A percentile compares a stretch with the other conserved stretches of the same genome.
phyloP scores from a whole-genome alignment of 2,797 vertebrate species.

The Poeciliopsis presidionis region DNA sequence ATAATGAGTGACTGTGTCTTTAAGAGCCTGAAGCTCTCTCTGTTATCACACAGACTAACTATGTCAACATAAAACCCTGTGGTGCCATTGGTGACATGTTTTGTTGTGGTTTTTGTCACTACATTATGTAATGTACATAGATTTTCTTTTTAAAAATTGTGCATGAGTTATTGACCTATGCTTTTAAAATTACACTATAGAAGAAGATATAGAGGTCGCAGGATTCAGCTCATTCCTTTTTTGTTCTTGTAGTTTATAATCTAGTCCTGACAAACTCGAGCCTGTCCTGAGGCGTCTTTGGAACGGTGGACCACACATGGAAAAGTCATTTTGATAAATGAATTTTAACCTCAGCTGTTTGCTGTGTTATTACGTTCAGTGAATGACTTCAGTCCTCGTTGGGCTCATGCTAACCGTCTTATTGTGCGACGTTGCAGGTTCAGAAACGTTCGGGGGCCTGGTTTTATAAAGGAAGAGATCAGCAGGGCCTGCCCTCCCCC shows the following conservation, averaged over 20 bases:
- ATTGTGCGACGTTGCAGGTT: slow-evolving; percentile 75
- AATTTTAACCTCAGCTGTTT: background rate
- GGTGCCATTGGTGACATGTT: background rate
- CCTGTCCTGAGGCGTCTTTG: background rate
- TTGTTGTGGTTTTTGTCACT: background rate
- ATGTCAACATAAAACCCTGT: background rate
- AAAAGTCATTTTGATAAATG: background rate
- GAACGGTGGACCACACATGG: background rate
- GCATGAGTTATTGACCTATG: background rate
- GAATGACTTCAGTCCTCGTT: background rate
- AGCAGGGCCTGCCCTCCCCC: slow-evolving; percentile 86
- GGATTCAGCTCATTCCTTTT: background rate
- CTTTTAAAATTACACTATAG: background rate
- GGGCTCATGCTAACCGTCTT: background rate
- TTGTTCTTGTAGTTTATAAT: background rate
- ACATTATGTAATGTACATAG: background rate
- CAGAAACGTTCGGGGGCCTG: slow-evolving; percentile 95
- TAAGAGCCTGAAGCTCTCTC: slow-evolving; percentile 37
- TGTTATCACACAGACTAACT: slow-evolving; percentile 27
- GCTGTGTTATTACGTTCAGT: background rate
- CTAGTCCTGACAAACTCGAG: background rate
- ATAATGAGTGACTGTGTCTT: slow-evolving; percentile 24
- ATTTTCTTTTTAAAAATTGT: background rate
- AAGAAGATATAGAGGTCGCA: background rate
- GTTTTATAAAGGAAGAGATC: slow-evolving; percentile 94